Evolutionary conservation across 2,888 invertebrate species (phyloP), one percentile per base, ranked within the genome.

Genomic region (Dryobota labecula): DNA sequence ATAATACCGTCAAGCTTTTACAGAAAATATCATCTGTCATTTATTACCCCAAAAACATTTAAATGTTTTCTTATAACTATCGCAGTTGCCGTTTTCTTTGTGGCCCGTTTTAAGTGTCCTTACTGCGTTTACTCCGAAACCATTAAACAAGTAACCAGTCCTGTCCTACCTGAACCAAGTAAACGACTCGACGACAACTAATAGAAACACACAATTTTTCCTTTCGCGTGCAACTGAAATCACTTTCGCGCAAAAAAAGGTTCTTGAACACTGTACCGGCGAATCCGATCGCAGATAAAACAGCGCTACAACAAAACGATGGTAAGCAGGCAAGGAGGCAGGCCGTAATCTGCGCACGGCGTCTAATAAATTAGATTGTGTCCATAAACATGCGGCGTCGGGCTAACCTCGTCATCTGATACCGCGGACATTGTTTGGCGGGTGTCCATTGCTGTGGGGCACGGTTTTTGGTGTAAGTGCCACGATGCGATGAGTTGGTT

Each of bases 291-390:
- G 73, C 58, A 65, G 80, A 85, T 86, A 84, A 76, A 81, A 76
- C 73, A 76, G 70, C 75, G 78, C 76, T 78, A 83, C 80, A 87
- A 87, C 88, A 83, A 85, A 84, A 85, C 86, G 83, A 73, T 76
- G 85, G 88, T 88, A 87, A 85, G 87, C 86, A 86, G 76, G 76
- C 81, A 83, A 85, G 77, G 77, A 78, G 78, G 84, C 86, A 86
- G 87, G 86, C 85, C 82, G 83, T 85, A 85, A 89, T 90, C 89
- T 89, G 84, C 83, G 83, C 81, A 69, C 85, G 89, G 88, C 91
- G 89, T 90, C 88, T 89, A 89, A 94, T 94, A 94, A 94, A 94
- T 93, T 92, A 93, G 92, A 91, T 88, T 86, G 89, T 86, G 88
- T 88, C 90, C 92, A 90, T 92, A 92, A 92, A 92, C 92, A 92